Evolutionary conservation across 2,113 vertebrate genomes (phyloP), one percentile per base, ranked within the genome.

Genomic region (Festucalex cinctus): DNA sequence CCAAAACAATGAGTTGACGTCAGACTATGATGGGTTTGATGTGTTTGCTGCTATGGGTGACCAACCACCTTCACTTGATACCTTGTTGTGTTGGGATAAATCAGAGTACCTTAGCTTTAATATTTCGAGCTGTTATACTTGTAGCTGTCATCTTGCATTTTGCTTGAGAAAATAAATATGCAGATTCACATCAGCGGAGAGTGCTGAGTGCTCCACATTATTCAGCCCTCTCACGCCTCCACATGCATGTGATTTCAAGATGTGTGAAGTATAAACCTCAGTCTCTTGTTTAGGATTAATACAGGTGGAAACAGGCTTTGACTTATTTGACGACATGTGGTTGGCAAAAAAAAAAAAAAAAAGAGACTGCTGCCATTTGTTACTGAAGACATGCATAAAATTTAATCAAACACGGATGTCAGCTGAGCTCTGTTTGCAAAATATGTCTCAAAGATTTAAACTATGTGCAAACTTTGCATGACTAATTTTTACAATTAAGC

Each of bases 161-260:
- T 17, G 35, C 14, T 71, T 53, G 3, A 1, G 13, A 44, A 35
- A 69, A 24, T 32, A 9, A 56, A n/a, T 41, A 26, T 61, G 64
- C 59, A 67, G 49, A 66, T 54, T 67, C 60, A 48, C 44, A 28
- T 69, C 51, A 20, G 46, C 2, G 9, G 46, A 48, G 19, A 20
- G 17, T 49, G 43, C 35, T 51, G 56, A n/a, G n/a, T n/a, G n/a
- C 43, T 65, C 62, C 28, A 68, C 28, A 57, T 35, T 60, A 59
- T 73, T 54, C 37, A 36, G 49, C 20, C 53, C 36, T 39, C 16
- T 49, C 56, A 46, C 35, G 54, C 70, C 65, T 63, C 19, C 63
- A 74, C 32, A 59, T 68, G 41, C 46, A 66, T 70, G 70, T 79
- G 74, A 75, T 53, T 32, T 71, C 67, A 19, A 49, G 13, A 56